Conservation (phyloP, 2,113 vertebrate genomes). For the Hippocampus comes region DNA sequence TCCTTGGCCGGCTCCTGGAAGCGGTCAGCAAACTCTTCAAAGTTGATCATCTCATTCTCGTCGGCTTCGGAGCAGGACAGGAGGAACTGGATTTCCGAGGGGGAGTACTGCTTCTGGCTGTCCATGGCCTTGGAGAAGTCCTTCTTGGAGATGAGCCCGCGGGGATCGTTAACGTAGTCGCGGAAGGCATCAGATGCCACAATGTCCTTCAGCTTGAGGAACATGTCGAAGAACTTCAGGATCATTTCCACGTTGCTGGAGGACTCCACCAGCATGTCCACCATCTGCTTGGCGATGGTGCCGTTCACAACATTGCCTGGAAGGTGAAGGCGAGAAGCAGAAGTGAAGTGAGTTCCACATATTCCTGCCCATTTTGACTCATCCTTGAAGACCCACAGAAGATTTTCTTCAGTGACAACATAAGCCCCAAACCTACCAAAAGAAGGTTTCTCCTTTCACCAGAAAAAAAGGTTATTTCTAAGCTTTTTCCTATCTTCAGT, state of each 20-base stretch:
- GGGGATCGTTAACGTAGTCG: constrained; percentile 87
- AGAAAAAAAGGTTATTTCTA: too few species aligned
- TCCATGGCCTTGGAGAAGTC: constrained; percentile 99
- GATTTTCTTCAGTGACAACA: too few species aligned
- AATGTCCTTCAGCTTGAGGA: constrained; percentile 96
- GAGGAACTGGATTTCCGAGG: constrained; percentile 93
- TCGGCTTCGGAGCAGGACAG: constrained; percentile 93
- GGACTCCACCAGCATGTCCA: constrained; percentile 97
- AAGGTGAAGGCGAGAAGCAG: background rate
- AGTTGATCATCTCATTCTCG: constrained; percentile 97
- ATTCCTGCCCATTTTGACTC: too few species aligned
- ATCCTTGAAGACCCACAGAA: too few species aligned
- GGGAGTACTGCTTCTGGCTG: constrained; percentile 91
- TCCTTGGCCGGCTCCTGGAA: constrained; percentile 94
- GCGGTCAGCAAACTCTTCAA: constrained; percentile 88
- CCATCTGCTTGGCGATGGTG: constrained; percentile 94
- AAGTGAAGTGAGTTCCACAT: too few species aligned
- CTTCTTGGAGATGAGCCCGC: constrained; percentile 95
- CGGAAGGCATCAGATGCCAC: constrained; percentile 91
- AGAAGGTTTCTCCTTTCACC: too few species aligned
- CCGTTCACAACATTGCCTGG: constrained; percentile 93
- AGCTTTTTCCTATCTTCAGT: too few species aligned
- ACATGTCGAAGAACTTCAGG: constrained; percentile 99
- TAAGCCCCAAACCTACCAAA: too few species aligned
- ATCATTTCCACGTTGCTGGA: constrained; percentile 98